phyloP scores from a whole-genome alignment of 1,140 invertebrate species.

The Pollicipes pollicipes region DNA sequence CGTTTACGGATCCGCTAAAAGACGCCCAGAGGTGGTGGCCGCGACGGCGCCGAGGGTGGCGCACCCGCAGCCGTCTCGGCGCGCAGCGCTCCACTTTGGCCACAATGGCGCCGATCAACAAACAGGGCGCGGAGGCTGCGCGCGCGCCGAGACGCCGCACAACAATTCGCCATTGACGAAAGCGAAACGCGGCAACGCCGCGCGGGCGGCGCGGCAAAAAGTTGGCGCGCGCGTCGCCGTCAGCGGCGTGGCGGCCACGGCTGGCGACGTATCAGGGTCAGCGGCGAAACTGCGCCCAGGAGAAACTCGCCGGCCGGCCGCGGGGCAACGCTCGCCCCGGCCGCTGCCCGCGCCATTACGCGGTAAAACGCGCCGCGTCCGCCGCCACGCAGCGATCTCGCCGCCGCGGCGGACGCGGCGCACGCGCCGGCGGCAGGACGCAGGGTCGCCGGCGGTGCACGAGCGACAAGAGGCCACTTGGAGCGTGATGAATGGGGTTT shows the following conservation, averaged over 20 bases:
- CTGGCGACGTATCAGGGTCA: background rate
- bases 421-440: background rate
- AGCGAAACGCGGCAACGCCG: background rate
- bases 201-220: background rate
- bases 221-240: background rate
- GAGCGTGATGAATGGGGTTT: too few species aligned
- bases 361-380: background rate
- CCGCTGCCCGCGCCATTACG: too few species aligned
- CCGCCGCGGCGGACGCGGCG: too few species aligned
- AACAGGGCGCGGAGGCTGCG: background rate
- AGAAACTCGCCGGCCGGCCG: background rate
- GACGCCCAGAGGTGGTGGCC: too few species aligned
- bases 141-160: background rate
- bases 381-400: too few species aligned
- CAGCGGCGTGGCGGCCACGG: background rate
- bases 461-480: too few species aligned
- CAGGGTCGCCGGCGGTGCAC: background rate
- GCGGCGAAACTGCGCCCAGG: background rate
- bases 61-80: too few species aligned
- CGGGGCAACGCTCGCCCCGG: too few species aligned
- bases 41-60: too few species aligned
- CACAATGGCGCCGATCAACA: background rate
- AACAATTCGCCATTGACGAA: background rate
- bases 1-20: too few species aligned
- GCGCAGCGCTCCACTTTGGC: background rate